Conservation (phyloP, 2,888 invertebrate species). For the Drosophila sordidula region DNA sequence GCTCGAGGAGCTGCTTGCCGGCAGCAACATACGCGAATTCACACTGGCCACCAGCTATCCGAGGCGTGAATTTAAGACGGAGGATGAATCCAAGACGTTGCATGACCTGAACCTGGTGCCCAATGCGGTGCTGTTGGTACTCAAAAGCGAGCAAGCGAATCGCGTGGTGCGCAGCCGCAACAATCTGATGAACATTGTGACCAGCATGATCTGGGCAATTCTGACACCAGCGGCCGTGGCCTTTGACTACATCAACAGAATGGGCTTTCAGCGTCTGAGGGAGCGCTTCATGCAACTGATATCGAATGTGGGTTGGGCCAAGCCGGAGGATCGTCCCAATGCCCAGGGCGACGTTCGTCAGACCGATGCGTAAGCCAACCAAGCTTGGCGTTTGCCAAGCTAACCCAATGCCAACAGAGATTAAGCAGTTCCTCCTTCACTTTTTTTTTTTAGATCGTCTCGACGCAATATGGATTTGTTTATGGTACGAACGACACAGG, state of each 20-base stretch:
- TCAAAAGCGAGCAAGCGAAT: conserved; percentile 44
- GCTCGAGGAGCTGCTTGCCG: conserved; percentile 75
- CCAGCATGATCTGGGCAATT: conserved; percentile 81
- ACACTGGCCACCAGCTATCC: conserved; percentile 97
- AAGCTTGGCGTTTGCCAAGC: no score
- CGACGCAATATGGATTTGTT: conserved; percentile 82
- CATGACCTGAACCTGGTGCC: conserved; percentile 94
- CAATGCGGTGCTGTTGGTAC: conserved; percentile 63
- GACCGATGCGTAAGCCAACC: conserved; percentile 72
- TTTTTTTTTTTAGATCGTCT: conserved; percentile 58
- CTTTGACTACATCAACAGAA: conserved; percentile 77
- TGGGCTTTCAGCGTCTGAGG: conserved; percentile 56
- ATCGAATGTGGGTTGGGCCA: conserved; percentile 41
- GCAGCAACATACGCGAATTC: conserved; percentile 86
- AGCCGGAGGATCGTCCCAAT: not conserved
- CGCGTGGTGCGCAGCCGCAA: conserved; percentile 62
- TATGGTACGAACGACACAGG: conserved; percentile 52
- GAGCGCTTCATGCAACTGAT: conserved; percentile 40
- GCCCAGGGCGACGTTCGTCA: not conserved
- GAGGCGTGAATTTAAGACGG: conserved; percentile 92
- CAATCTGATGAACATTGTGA: conserved; percentile 78
- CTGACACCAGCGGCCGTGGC: conserved; percentile 81
- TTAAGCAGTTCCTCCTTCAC: not conserved
- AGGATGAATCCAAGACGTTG: conserved; percentile 95
- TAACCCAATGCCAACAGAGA: no score